Evolutionary conservation across 2,797 vertebrate genomes (phyloP).

Genomic region (Pitangus sulphuratus): DNA sequence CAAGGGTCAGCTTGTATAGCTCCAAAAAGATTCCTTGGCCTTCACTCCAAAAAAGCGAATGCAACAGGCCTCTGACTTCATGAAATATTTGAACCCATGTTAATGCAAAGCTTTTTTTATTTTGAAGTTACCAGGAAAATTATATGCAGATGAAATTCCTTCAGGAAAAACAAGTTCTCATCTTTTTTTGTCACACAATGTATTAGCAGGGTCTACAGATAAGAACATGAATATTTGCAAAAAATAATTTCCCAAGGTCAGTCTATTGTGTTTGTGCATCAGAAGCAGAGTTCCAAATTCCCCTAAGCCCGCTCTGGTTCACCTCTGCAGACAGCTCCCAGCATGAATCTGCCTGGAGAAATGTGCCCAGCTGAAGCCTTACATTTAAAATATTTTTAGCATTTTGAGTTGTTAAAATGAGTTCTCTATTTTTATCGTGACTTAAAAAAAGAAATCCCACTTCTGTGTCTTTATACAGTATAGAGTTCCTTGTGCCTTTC

Average conservation of each 20-base stretch:
- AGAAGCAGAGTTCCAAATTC: background rate
- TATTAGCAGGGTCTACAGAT: background rate
- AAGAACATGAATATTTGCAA: background rate
- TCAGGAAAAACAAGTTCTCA: background rate
- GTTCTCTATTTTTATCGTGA: background rate
- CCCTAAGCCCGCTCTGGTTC: background rate
- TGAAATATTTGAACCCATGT: background rate
- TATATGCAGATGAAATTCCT: background rate
- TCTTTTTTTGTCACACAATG: background rate
- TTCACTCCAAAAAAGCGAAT: background rate
- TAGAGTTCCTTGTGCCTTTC: background rate
- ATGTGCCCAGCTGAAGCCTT: background rate
- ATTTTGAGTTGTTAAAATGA: background rate
- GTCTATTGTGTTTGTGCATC: background rate
- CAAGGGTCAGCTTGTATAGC: background rate
- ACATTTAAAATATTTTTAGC: background rate
- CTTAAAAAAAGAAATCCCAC: background rate
- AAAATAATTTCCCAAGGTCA: background rate
- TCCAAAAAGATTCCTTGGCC: background rate
- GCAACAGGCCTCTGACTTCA: background rate
- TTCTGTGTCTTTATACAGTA: background rate
- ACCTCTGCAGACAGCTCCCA: background rate
- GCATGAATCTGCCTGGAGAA: fast-evolving
- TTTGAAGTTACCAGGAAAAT: background rate
- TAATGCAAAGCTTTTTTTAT: conserved; percentile 10